Evolutionary conservation across 2,113 vertebrate genomes (phyloP), one percentile per base, ranked within the genome.

Genomic region (Megaceryle maxima): DNA sequence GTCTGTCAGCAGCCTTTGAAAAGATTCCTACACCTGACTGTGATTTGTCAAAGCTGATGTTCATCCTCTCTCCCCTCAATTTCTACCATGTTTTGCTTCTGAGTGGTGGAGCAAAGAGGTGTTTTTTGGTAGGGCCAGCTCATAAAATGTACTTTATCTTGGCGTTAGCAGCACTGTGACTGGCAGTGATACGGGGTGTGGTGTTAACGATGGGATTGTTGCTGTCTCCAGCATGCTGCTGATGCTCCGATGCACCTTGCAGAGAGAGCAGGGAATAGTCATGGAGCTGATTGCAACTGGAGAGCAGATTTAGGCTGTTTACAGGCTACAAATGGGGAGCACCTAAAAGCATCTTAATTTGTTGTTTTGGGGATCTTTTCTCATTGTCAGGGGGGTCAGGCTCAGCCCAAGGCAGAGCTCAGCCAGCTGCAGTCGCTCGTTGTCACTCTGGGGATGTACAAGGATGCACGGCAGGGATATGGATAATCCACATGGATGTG

Each of bases 121-220:
- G 13, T 6, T 22, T 50, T 20, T 50, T 50, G 11, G 33, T 2
- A 6, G 33, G 25, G 39, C 39, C 29, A 22, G 63, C 55, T 46
- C 43, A 16, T 14, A 13, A n/a, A 43, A 21, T 6, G 28, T 16
- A 3, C 31, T 29, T 35, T 13, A 5, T 28, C 31, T 53, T 29
- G 10, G 9, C 6, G 11, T 19, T 15, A 12, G 39, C 63, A 26
- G 1, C 41, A 10, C 55, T 0, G 1, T 6, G 73, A n/a, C 18
- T 11, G 51, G 19, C 8, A 29, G 55, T 8, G 26, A 9, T 16
- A 16, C 17, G 29, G 55, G 55, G 55, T 6, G 51, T 53, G 51
- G 48, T 50, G 48, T 22, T 50, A 26, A 53, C 8, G 51, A 26
- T 15, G 51, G 55, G 29, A 56, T 31, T 11, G 55, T 5, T 56